A percentile compares a stretch with the other conserved stretches of the same genome.
These are phyloP conservation scores for Aspiorhynchus laticeps DNA, from an alignment of 2,113 vertebrate genomes.

Conservation along the genomic window DNA sequence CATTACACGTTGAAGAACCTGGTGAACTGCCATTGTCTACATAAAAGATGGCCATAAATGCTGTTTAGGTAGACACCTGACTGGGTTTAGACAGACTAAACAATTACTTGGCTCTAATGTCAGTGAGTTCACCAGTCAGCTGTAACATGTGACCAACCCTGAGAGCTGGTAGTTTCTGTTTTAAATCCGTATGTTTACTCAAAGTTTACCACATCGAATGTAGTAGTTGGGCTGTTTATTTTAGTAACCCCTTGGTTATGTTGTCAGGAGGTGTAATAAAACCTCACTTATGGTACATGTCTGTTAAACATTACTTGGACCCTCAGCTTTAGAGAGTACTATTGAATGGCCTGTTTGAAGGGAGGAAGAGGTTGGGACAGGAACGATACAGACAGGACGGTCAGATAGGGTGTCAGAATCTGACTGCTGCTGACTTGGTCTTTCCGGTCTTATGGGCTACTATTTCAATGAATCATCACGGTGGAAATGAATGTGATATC, in stretches of 20 bases:
- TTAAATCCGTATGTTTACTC: neutral
- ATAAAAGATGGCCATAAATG: neutral
- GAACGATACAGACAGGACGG: neutral
- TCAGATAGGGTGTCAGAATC: neutral
- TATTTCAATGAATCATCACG: slow-evolving; percentile 29
- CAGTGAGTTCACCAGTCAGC: slow-evolving; percentile 7
- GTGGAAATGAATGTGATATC: slow-evolving; percentile 6
- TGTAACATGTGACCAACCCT: neutral
- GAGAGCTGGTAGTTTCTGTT: neutral
- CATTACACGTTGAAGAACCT: neutral
- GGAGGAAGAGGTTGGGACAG: neutral
- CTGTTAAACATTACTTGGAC: neutral
- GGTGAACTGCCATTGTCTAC: neutral
- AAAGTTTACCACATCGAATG: neutral
- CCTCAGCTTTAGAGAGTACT: neutral
- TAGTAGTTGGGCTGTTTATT: neutral
- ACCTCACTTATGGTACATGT: neutral
- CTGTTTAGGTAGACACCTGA: neutral
- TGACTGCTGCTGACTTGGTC: slow-evolving; percentile 14
- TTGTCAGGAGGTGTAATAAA: neutral
- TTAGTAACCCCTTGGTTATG: neutral
- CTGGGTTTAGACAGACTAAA: neutral
- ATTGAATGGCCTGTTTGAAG: neutral
- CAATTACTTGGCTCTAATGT: neutral
- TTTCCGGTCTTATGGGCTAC: neutral